phyloP scores from a whole-genome alignment of 2,888 invertebrate species.

The Eupithecia subfuscata region DNA sequence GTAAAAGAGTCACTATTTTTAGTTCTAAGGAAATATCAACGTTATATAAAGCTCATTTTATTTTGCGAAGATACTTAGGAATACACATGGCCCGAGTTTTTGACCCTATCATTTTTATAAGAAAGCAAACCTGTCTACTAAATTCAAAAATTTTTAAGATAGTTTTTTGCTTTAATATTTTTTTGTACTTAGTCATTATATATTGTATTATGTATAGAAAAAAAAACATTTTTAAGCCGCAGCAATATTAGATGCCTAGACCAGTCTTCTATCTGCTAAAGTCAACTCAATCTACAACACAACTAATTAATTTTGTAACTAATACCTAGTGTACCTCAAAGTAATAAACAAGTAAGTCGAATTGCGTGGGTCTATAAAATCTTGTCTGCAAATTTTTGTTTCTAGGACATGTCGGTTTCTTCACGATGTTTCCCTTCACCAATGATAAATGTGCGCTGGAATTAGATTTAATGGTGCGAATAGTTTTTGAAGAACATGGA shows the following conservation, averaged over 20 bases:
- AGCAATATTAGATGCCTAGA: background rate
- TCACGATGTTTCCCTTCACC: constrained; percentile 36
- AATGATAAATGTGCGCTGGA: constrained; percentile 33
- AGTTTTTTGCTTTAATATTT: background rate
- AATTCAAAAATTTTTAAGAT: background rate
- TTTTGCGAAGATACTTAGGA: background rate
- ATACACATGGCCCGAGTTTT: background rate
- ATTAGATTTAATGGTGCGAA: constrained; percentile 31
- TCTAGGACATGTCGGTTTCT: constrained; percentile 31
- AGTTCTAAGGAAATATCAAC: constrained; percentile 8
- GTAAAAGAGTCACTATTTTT: constrained; percentile 27
- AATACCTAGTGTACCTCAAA: background rate
- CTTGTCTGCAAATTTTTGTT: constrained; percentile 27
- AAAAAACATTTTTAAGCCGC: background rate
- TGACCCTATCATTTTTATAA: background rate
- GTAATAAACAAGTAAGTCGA: constrained; percentile 13
- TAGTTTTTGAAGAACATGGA: constrained; percentile 19
- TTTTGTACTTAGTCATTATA: background rate
- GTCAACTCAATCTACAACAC: background rate
- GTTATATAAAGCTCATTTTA: background rate
- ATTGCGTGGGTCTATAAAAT: constrained; percentile 28
- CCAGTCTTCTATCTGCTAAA: background rate
- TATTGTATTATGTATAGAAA: too few relatives aligned
- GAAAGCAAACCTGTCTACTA: background rate
- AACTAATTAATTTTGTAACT: constrained; percentile 16